These are phyloP conservation scores for Gari tellinella DNA, from an alignment of 2,888 invertebrate species.

Conservation along the genomic window DNA sequence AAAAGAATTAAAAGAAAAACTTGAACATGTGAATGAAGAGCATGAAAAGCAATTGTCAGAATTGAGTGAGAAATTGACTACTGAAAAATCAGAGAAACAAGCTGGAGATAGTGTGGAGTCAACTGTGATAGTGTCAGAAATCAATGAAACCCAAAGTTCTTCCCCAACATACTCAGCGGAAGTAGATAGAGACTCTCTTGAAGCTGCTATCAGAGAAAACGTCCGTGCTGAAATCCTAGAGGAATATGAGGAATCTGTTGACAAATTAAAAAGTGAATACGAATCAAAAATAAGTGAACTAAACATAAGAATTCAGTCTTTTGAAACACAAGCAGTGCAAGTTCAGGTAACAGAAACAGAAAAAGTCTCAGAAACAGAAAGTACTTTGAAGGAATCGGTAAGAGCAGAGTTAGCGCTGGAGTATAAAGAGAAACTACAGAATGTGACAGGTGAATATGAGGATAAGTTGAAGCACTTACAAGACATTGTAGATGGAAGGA, in stretches of 20 bases:
- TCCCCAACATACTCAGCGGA: constrained; percentile 28
- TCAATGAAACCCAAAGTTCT: constrained; percentile 27
- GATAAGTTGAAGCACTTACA: constrained; percentile 50
- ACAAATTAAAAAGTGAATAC: constrained; percentile 58
- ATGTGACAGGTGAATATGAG: constrained; percentile 60
- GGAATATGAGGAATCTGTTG: constrained; percentile 63
- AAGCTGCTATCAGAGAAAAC: constrained; percentile 53
- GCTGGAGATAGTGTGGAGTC: constrained; percentile 2
- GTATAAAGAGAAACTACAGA: constrained; percentile 56
- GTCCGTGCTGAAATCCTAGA: constrained; percentile 49
- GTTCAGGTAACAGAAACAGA: constrained; percentile 27
- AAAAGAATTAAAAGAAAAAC: constrained; percentile 43
- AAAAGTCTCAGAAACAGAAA: constrained; percentile 40
- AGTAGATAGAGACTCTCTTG: constrained; percentile 44
- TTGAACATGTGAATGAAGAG: constrained; percentile 37
- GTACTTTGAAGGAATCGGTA: constrained; percentile 39
- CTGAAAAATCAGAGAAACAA: constrained; percentile 5
- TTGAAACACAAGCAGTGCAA: constrained; percentile 39
- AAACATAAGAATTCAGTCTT: constrained; percentile 40
- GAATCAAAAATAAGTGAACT: constrained; percentile 54
- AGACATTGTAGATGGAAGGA: constrained; percentile 39
- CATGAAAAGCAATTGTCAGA: constrained; percentile 58
- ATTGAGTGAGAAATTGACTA: constrained; percentile 47
- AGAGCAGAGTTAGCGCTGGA: constrained; percentile 51
- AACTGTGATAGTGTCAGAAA: constrained; percentile 22